phyloP scores from a whole-genome alignment of 2,113 vertebrate genomes.

The Chionodraco myersi region DNA sequence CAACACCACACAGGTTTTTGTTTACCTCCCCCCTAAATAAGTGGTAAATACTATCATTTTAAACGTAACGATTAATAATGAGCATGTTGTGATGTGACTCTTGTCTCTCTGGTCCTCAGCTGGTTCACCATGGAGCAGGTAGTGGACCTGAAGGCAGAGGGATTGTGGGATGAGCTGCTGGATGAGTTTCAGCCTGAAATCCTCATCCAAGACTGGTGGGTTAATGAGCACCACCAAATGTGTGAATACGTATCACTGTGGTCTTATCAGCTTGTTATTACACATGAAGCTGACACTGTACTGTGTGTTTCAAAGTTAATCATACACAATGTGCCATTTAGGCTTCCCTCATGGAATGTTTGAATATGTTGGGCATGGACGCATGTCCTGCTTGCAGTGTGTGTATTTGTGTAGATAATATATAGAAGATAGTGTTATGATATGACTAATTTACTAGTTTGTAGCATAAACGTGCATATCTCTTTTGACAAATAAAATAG shows the following conservation, averaged over 20 bases:
- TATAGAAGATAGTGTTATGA: neutral
- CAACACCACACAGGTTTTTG: too few species aligned
- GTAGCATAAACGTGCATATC: neutral
- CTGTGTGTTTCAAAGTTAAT: neutral
- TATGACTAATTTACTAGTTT: neutral
- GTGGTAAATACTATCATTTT: too few species aligned
- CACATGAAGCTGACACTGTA: neutral
- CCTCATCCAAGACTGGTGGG: conserved; percentile 88
- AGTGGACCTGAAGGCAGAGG: conserved; percentile 87
- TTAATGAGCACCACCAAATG: conserved; percentile 14
- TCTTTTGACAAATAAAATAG: neutral
- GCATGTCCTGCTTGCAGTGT: neutral
- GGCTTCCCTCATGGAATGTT: neutral
- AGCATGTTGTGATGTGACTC: neutral
- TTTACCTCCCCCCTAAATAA: too few species aligned
- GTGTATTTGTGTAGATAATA: neutral
- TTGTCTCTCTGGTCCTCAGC: conserved; percentile 69
- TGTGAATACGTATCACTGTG: conserved; percentile 1
- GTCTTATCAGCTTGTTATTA: conserved; percentile 3
- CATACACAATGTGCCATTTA: neutral
- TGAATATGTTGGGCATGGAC: neutral
- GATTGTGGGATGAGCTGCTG: conserved; percentile 88
- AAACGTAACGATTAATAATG: neutral
- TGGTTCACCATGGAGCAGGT: conserved; percentile 89
- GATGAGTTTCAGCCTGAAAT: conserved; percentile 88